A percentile compares a stretch with the other conserved stretches of the same genome.
Evolutionary conservation across 2,113 vertebrate genomes (phyloP).

Genomic region (Gobius niger): DNA sequence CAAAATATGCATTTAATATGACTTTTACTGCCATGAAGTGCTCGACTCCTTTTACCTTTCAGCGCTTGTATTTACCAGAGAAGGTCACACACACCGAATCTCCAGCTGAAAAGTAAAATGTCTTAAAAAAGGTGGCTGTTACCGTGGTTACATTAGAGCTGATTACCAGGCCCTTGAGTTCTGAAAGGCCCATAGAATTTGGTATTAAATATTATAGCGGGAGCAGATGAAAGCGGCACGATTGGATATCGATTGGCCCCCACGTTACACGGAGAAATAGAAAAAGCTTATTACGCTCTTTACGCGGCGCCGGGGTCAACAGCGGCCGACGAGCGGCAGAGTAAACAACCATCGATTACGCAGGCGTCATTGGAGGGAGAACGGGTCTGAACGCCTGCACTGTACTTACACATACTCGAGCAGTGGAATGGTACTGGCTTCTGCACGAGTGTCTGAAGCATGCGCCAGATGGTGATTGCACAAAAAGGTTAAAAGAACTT

Average conservation of each 20-base stretch:
- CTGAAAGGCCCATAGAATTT: background rate
- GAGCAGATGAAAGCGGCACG: background rate
- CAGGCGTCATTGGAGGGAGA: background rate
- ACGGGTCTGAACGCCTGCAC: background rate
- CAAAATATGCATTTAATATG: too few relatives aligned
- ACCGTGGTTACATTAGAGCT: background rate
- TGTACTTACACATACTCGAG: background rate
- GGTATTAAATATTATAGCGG: slow-evolving; percentile 13
- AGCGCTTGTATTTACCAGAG: background rate
- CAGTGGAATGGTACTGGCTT: background rate
- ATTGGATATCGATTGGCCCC: slow-evolving; percentile 1
- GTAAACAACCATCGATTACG: slow-evolving; percentile 6
- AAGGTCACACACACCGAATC: background rate
- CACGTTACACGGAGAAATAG: background rate
- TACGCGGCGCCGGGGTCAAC: background rate
- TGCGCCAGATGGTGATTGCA: too few relatives aligned
- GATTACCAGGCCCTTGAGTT: background rate
- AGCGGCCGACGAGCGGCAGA: background rate
- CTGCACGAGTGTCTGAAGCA: background rate
- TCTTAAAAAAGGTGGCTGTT: background rate
- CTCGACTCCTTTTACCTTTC: background rate
- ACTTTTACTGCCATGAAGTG: background rate
- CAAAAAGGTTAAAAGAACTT: too few relatives aligned
- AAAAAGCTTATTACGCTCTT: slow-evolving; percentile 10
- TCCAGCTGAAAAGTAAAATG: background rate